These are phyloP conservation scores for Gastracanthus pulcherrimus DNA, from an alignment of 2,888 invertebrate genomes.

Conservation along the genomic window DNA sequence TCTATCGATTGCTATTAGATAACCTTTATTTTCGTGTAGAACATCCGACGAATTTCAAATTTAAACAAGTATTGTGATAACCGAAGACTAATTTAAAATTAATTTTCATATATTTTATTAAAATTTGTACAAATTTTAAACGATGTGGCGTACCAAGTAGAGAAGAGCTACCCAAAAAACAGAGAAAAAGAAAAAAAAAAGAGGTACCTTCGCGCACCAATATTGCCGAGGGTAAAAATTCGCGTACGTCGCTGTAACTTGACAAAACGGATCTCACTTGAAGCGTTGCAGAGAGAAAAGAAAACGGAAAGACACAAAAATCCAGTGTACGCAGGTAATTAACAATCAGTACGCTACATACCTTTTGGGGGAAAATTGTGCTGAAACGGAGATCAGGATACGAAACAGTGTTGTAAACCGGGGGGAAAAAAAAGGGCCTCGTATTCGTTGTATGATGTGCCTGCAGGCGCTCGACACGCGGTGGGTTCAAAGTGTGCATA, in stretches of 20 bases:
- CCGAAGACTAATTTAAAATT: conserved; percentile 26
- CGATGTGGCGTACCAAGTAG: conserved; percentile 7
- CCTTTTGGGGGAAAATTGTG: too few relatives aligned
- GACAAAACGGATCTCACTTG: too few relatives aligned
- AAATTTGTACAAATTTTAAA: conserved; percentile 17
- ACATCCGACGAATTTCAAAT: not conserved
- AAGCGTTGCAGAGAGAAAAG: too few relatives aligned
- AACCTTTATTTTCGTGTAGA: too few relatives aligned
- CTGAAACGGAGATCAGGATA: too few relatives aligned
- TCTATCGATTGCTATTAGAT: too few relatives aligned
- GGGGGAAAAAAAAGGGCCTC: not conserved
- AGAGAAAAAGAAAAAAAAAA: not conserved
- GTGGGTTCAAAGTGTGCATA: conserved; percentile 49
- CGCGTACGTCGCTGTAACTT: too few relatives aligned
- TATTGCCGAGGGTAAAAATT: too few relatives aligned
- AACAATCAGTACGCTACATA: too few relatives aligned
- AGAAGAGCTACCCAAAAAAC: not conserved
- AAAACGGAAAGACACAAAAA: too few relatives aligned
- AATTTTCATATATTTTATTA: conserved; percentile 21
- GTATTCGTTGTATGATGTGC: conserved; percentile 16
- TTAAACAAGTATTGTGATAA: conserved; percentile 9
- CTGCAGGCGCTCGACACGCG: conserved; percentile 13
- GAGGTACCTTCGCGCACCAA: not conserved
- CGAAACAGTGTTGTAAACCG: not conserved
- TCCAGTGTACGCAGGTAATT: too few relatives aligned